phyloP scores from a whole-genome alignment of 2,797 vertebrate genomes.

The Galagoides demidoff region DNA sequence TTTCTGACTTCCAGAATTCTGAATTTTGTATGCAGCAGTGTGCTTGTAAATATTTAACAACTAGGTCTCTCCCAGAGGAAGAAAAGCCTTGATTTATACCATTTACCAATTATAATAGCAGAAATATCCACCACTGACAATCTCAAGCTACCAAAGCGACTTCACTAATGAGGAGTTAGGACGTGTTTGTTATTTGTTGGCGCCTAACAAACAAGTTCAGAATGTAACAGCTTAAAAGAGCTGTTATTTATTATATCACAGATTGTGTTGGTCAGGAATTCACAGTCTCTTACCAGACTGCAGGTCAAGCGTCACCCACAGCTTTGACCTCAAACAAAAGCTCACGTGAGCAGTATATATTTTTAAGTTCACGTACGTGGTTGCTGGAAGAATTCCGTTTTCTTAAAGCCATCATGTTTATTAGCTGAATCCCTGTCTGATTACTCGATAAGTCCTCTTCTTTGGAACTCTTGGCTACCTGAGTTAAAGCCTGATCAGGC shows the following conservation, averaged over 20 bases:
- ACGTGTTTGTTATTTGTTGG: background rate
- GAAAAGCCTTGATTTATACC: background rate
- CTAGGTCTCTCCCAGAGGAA: background rate
- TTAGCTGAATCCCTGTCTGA: background rate
- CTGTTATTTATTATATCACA: background rate
- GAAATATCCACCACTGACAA: background rate
- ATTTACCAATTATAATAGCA: conserved; percentile 33
- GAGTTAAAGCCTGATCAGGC: background rate
- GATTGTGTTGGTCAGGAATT: background rate
- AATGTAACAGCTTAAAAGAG: background rate
- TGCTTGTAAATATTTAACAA: conserved; percentile 2
- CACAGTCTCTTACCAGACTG: background rate
- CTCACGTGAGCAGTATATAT: background rate
- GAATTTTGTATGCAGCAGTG: background rate
- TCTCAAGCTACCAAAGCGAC: background rate
- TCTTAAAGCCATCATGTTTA: background rate
- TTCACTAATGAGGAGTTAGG: background rate
- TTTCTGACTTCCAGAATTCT: background rate
- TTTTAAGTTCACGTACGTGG: background rate
- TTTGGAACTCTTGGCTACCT: background rate
- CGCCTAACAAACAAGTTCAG: background rate
- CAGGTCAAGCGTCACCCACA: background rate
- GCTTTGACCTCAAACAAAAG: background rate
- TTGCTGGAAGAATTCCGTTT: background rate
- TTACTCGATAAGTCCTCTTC: background rate